Evolutionary conservation across 2,888 invertebrate genomes (phyloP).

Genomic region (Glaucopsyche alexis): DNA sequence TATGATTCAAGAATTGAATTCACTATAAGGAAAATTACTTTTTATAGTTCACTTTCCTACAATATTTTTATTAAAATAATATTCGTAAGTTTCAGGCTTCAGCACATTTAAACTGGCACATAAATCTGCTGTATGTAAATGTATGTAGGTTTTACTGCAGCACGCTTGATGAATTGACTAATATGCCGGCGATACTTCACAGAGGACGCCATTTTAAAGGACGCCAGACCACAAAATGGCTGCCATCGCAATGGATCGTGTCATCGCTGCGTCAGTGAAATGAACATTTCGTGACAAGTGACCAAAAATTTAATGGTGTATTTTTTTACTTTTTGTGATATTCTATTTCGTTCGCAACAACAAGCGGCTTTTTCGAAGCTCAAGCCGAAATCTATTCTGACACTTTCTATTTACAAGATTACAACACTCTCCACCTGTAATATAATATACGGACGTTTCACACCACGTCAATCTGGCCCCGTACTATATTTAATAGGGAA

Average conservation of each 20-base stretch:
- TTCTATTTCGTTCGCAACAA: not conserved
- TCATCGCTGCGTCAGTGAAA: constrained; percentile 7
- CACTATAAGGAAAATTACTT: no score
- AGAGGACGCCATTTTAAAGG: constrained; percentile 25
- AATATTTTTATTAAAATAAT: constrained; percentile 5
- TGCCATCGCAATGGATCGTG: not conserved
- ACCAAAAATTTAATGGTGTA: not conserved
- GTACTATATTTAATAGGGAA: no score
- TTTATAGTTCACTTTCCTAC: not conserved
- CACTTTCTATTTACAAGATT: no score
- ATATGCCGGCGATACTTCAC: constrained; percentile 18
- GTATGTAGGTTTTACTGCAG: constrained; percentile 19
- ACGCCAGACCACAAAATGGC: constrained; percentile 19
- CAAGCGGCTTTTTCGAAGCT: no score
- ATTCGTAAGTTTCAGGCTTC: not conserved
- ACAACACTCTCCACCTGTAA: no score
- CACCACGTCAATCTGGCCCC: no score
- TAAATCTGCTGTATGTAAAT: constrained; percentile 13
- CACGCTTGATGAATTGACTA: constrained; percentile 23
- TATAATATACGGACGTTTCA: no score
- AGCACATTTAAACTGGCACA: constrained; percentile 3
- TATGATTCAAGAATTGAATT: no score
- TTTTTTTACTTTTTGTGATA: not conserved
- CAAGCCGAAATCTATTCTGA: no score
- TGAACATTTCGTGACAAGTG: not conserved